Evolutionary conservation across 2,797 vertebrate species (phyloP), one percentile per base, ranked within the genome.

Genomic region (Acipenser transmontanus): DNA sequence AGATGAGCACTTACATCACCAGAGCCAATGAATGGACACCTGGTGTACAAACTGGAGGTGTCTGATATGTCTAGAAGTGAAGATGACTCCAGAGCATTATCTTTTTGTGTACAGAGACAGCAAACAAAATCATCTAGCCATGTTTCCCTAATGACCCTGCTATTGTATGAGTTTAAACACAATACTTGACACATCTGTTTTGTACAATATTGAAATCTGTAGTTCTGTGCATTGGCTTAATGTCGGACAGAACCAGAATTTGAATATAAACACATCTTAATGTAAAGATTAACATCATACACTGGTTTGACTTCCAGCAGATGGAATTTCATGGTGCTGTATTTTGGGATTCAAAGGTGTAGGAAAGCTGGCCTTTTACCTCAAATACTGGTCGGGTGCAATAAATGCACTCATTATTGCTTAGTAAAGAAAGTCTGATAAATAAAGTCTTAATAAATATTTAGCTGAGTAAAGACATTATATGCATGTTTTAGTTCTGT

Each of bases 281-380:
- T 78, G 69, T 71, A 75, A 71, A 70, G 62, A 77, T 80, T 75
- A 76, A 82, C 75, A 79, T 82, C 75, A 66, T 71, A 73, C 76
- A 62, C 68, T 73, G 71, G 71, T 69, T 76, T 57, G 79, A 82
- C 74, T 74, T 84, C 82, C 81, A 75, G 69, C 50, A 34, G 34
- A 34, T 34, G 34, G 34, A 34, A 34, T 34, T 34, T 3, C 34
- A 34, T 34, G 34, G 34, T 34, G 0, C 34, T 34, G 34, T 34
- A 34, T 34, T 34, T 34, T 34, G 71, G 68, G 74, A 73, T 78
- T 74, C 83, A 83, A 88, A 84, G 78, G 84, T 78, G 74, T 69
- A 72, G 34, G 71, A 71, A 68, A 80, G 82, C 70, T 73, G 52
- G 72, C 74, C 69, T 71, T 72, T 72, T 78, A 74, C 74, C 77